phyloP scores from a whole-genome alignment of 2,113 vertebrate species.

The Neogale vison region DNA sequence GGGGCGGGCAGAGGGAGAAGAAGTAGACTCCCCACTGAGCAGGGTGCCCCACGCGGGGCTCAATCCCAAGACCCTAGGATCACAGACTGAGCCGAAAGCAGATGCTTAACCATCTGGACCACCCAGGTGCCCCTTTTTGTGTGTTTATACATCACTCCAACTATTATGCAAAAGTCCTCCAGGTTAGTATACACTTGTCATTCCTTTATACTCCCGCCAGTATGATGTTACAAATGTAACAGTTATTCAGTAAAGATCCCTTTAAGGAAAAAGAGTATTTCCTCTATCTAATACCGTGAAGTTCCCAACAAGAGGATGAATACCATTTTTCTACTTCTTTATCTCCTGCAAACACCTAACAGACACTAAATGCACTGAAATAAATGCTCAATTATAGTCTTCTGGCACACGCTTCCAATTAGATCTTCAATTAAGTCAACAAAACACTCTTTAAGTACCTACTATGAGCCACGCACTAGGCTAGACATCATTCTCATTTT shows the following conservation, averaged over 20 bases:
- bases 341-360: neutral
- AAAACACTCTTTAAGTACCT: neutral
- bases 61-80: neutral
- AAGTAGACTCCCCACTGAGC: neutral
- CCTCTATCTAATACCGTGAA: neutral
- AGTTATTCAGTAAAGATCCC: neutral
- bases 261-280: conserved; percentile 27
- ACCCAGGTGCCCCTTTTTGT: neutral
- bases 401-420: neutral
- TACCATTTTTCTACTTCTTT: neutral
- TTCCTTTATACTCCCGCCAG: conserved; percentile 15
- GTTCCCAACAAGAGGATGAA: neutral
- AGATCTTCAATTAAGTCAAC: conserved; percentile 16
- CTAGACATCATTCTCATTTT: conserved; percentile 19
- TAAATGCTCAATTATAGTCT: neutral
- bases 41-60: neutral
- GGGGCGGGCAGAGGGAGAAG: neutral
- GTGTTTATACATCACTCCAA: neutral
- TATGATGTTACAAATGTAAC: neutral
- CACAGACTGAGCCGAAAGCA: neutral
- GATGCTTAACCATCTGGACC: neutral
- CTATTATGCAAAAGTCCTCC: neutral
- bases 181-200: neutral
- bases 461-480: neutral
- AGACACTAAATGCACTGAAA: neutral